Percentiles rank a stretch among this genome's conserved stretches.
These are phyloP conservation scores for Chelon auratus DNA, from an alignment of 2,797 vertebrate genomes.

Conservation along the genomic window DNA sequence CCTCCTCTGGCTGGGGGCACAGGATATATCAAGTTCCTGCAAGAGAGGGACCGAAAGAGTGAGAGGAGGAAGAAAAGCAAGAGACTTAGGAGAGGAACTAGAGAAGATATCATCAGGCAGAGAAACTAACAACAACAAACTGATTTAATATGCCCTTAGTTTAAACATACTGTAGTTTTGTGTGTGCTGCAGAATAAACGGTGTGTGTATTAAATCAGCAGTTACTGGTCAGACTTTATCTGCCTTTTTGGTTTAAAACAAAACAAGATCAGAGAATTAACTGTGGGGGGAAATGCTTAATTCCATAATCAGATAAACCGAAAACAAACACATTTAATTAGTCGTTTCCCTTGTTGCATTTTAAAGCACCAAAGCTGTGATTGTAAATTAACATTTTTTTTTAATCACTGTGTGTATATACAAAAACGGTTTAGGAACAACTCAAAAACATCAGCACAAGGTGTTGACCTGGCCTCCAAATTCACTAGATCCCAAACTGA, in stretches of 20 bases:
- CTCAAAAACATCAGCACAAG: too few relatives aligned
- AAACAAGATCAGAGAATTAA: background rate
- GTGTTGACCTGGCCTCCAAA: too few relatives aligned
- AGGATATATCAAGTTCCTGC: conserved; percentile 68
- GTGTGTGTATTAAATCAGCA: background rate
- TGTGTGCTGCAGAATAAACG: background rate
- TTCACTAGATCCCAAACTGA: too few relatives aligned
- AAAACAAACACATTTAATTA: background rate
- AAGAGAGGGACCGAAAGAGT: conserved; percentile 21
- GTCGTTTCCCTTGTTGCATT: conserved; percentile 25
- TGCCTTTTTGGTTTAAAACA: background rate
- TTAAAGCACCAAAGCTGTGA: background rate
- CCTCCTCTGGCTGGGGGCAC: conserved; percentile 58
- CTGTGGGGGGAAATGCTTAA: too few relatives aligned
- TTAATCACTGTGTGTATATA: too few relatives aligned
- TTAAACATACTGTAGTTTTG: background rate
- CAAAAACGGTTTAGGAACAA: too few relatives aligned
- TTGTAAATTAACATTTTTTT: background rate
- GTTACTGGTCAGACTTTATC: too few relatives aligned
- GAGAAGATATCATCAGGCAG: conserved; percentile 2
- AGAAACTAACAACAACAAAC: background rate
- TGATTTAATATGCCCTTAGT: background rate
- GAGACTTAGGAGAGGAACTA: background rate
- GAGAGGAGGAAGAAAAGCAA: background rate
- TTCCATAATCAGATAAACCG: too few relatives aligned